Evolutionary conservation across 2,797 vertebrate species (phyloP).

Genomic region (Odontamblyopus rebecca): DNA sequence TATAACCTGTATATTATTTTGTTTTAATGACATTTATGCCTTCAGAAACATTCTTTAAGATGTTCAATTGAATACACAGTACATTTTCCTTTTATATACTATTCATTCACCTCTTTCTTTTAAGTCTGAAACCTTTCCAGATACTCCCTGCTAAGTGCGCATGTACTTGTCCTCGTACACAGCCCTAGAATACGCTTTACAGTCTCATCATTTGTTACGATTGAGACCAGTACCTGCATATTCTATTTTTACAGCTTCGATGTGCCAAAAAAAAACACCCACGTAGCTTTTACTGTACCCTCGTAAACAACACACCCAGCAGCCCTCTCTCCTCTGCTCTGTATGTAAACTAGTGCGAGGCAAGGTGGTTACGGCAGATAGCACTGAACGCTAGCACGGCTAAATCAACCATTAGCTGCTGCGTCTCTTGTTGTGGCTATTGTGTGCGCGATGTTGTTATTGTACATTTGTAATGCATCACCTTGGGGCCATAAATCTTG

Average conservation of each 20-base stretch:
- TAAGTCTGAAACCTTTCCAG: too few species aligned
- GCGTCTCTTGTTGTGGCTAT: constrained; percentile 40
- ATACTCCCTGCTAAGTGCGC: too few species aligned
- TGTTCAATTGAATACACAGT: too few species aligned
- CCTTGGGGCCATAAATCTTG: constrained; percentile 61
- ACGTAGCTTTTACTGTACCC: constrained; percentile 25
- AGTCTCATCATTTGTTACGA: constrained; percentile 25
- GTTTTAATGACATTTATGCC: too few species aligned
- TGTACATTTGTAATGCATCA: constrained; percentile 59
- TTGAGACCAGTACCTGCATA: constrained; percentile 43
- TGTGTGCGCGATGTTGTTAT: constrained; percentile 57
- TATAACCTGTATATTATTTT: too few species aligned
- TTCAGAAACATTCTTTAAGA: too few species aligned
- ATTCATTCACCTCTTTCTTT: too few species aligned
- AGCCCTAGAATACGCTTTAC: constrained; percentile 5
- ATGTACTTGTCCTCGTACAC: too few species aligned
- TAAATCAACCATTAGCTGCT: constrained; percentile 56
- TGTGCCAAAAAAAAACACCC: constrained; percentile 53
- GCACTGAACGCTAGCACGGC: constrained; percentile 50
- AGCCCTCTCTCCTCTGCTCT: constrained; percentile 33
- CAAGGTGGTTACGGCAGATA: constrained; percentile 45
- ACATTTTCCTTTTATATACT: too few species aligned
- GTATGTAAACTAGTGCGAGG: constrained; percentile 31
- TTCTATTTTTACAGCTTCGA: constrained; percentile 35
- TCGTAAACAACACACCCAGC: constrained; percentile 34